These are phyloP conservation scores for Anolis carolinensis DNA, from an alignment of 2,113 vertebrate species.

Conservation along the genomic window DNA sequence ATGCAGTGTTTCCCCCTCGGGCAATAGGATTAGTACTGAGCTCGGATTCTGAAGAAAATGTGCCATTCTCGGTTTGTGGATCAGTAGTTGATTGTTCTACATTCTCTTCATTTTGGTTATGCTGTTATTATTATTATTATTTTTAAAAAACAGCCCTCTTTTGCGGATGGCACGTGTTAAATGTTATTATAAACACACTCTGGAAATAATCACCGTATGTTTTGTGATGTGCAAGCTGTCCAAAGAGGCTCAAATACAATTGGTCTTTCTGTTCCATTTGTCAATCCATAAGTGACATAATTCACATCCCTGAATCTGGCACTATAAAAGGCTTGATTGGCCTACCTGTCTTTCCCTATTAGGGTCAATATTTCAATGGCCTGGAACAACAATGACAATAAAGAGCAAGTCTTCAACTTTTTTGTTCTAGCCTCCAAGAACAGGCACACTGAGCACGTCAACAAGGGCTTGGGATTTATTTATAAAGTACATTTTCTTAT, in stretches of 20 bases:
- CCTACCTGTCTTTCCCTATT: constrained; percentile 62
- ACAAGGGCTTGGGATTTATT: constrained; percentile 43
- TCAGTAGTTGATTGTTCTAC: accelerated
- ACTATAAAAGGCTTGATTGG: constrained; percentile 44
- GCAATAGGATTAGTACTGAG: background rate
- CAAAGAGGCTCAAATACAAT: constrained; percentile 55
- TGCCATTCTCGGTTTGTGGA: background rate
- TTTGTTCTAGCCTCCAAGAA: constrained; percentile 36
- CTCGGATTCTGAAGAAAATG: constrained; percentile 12
- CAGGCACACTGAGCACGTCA: background rate
- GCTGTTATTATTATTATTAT: no score
- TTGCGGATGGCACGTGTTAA: constrained; percentile 52
- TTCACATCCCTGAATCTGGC: constrained; percentile 51
- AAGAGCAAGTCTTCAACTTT: background rate
- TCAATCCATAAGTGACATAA: constrained; percentile 66
- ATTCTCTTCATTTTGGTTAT: background rate
- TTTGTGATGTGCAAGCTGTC: constrained; percentile 66
- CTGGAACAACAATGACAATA: constrained; percentile 16
- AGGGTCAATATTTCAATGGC: constrained; percentile 59
- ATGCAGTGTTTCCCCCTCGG: constrained; percentile 24
- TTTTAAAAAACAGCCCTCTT: constrained; percentile 41
- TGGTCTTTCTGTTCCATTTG: constrained; percentile 61
- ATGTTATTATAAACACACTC: constrained; percentile 54
- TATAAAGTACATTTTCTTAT: no score
- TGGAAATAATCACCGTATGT: constrained; percentile 69